Evolutionary conservation across 1,140 invertebrate genomes (phyloP).

Genomic region (Reticulitermes speratus): DNA sequence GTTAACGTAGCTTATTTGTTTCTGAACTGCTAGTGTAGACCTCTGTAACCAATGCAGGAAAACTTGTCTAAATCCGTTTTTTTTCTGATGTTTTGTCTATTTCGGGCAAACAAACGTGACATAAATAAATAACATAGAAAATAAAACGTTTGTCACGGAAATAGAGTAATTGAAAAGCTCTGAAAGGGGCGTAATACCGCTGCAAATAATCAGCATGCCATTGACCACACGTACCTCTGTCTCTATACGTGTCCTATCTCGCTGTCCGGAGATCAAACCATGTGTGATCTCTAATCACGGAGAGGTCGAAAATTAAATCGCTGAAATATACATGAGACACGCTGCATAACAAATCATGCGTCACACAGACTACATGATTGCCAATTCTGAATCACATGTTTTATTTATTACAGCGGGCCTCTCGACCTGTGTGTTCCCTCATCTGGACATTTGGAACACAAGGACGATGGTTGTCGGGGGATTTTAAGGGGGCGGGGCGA

Average conservation of each 20-base stretch:
- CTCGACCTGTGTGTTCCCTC: neutral
- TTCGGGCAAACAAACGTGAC: neutral
- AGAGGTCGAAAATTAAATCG: neutral
- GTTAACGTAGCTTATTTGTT: too few relatives aligned
- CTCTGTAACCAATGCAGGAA: neutral
- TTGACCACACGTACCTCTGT: neutral
- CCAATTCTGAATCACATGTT: neutral
- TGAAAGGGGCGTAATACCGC: neutral
- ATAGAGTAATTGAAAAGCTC: constrained; percentile 17
- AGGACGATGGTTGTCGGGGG: neutral
- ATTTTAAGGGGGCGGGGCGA: neutral
- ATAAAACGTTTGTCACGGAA: neutral
- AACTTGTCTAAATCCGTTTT: neutral
- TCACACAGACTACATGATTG: constrained; percentile 3
- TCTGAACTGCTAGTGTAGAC: too few relatives aligned
- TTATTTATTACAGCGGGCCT: neutral
- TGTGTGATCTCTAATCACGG: neutral
- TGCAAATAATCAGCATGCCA: neutral
- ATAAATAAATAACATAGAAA: constrained; percentile 11
- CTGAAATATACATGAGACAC: neutral
- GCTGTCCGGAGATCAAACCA: neutral
- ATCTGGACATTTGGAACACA: neutral
- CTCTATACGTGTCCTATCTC: neutral
- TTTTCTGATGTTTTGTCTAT: neutral
- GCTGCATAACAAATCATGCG: neutral